Evolutionary conservation across 1,140 invertebrate species (phyloP).

Genomic region (Caerostris darwini): DNA sequence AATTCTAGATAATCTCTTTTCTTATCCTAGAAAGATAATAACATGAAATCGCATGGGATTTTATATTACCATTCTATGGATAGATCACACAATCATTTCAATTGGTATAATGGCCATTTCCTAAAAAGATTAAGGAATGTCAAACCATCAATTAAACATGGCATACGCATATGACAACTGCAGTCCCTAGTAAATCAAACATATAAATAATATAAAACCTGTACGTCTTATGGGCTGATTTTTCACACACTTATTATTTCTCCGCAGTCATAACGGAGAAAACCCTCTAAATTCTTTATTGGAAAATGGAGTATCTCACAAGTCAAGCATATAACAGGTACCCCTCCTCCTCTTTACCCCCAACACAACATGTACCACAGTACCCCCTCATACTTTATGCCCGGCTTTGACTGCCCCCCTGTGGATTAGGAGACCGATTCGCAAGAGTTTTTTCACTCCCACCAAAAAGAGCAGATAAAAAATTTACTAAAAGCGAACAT

Average conservation of each 20-base stretch:
- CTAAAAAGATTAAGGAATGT: no score
- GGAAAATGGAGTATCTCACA: conserved; percentile 55
- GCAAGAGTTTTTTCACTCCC: not conserved
- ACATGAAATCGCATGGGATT: no score
- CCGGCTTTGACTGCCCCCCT: conserved; percentile 68
- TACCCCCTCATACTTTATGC: conserved; percentile 16
- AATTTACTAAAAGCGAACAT: conserved; percentile 76
- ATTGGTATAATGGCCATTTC: no score
- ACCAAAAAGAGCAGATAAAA: conserved; percentile 64
- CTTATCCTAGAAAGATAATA: no score
- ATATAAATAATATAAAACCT: conserved; percentile 12
- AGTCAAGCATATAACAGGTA: conserved; percentile 59
- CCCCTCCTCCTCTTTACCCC: not conserved
- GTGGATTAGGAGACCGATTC: conserved; percentile 61
- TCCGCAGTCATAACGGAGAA: conserved; percentile 1
- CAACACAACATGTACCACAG: no score
- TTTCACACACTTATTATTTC: conserved; percentile 50
- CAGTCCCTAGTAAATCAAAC: not conserved
- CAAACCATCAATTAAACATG: no score
- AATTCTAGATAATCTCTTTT: no score
- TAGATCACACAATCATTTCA: no score
- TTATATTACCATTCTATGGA: no score
- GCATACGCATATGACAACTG: not conserved
- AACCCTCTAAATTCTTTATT: conserved; percentile 59
- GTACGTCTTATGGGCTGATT: conserved; percentile 39